These are phyloP conservation scores for Girardinus metallicus DNA, from an alignment of 2,797 vertebrate species.

Conservation along the genomic window DNA sequence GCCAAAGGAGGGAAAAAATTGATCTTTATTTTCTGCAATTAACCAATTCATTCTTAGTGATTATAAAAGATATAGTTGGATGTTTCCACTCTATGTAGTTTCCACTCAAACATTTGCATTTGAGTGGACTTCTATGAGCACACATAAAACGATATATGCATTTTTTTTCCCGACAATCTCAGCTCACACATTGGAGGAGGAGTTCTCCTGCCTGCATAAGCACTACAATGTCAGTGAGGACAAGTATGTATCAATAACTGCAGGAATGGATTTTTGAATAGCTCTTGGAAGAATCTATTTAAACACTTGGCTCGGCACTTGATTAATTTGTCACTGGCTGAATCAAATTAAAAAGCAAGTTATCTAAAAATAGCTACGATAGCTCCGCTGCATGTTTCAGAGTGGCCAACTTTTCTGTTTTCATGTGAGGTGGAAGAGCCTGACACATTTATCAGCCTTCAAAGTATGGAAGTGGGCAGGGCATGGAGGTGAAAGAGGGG, in stretches of 20 bases:
- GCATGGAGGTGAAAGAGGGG: slow-evolving; percentile 28
- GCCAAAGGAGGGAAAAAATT: slow-evolving; percentile 13
- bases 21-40: too few species aligned
- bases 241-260: slow-evolving; percentile 58
- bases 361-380: slow-evolving; percentile 70
- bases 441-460: slow-evolving; percentile 44
- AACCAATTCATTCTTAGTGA: slow-evolving; percentile 11
- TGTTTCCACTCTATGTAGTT: background rate
- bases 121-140: background rate
- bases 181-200: slow-evolving; percentile 45
- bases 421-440: slow-evolving; percentile 16
- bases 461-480: slow-evolving; percentile 16
- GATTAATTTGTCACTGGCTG: slow-evolving; percentile 63
- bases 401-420: slow-evolving; percentile 26
- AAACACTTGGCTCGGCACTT: slow-evolving; percentile 55
- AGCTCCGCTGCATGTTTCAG: background rate
- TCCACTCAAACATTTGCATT: background rate
- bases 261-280: slow-evolving; percentile 66
- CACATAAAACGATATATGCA: background rate
- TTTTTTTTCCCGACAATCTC: slow-evolving; percentile 16
- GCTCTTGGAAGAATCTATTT: slow-evolving; percentile 58
- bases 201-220: slow-evolving; percentile 66
- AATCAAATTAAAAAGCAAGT: slow-evolving; percentile 61
- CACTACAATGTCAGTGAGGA: slow-evolving; percentile 80
- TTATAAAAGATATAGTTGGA: slow-evolving; percentile 20